Percentiles rank a stretch among this genome's conserved stretches.
Conservation (phyloP, 2,113 vertebrate genomes). For the Pithys albifrons region DNA sequence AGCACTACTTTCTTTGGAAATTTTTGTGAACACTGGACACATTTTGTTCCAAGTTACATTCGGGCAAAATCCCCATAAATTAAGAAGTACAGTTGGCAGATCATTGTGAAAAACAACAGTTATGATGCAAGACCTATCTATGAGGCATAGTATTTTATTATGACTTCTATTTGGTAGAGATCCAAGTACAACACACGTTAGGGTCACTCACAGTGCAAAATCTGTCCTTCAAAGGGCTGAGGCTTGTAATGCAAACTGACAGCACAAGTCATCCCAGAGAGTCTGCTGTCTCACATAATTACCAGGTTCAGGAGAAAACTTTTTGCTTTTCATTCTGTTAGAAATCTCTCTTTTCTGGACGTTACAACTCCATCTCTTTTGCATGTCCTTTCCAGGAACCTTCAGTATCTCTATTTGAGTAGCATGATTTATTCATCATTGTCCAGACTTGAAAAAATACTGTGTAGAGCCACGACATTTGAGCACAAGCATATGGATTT, state of each 20-base stretch:
- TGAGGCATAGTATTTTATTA: slow-evolving; percentile 6
- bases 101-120: not conserved
- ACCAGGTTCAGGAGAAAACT: slow-evolving; percentile 78
- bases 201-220: slow-evolving; percentile 1
- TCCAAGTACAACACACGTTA: not conserved
- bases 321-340: slow-evolving; percentile 78
- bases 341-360: slow-evolving; percentile 80
- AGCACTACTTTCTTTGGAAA: slow-evolving; percentile 76
- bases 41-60: slow-evolving; percentile 78
- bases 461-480: not conserved
- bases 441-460: slow-evolving; percentile 42
- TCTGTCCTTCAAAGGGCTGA: not conserved
- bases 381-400: slow-evolving; percentile 74
- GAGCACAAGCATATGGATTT: not conserved
- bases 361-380: slow-evolving; percentile 78
- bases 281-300: slow-evolving; percentile 76
- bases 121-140: not conserved
- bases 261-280: slow-evolving; percentile 73
- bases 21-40: slow-evolving; percentile 76
- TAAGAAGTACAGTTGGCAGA: not conserved
- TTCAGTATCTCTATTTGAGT: slow-evolving; percentile 79
- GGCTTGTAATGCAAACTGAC: slow-evolving; percentile 67
- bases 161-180: not conserved
- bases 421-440: slow-evolving; percentile 77
- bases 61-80: slow-evolving; percentile 78